Evolutionary conservation across 1,140 invertebrate species (phyloP).

Genomic region (Bombus picipes): DNA sequence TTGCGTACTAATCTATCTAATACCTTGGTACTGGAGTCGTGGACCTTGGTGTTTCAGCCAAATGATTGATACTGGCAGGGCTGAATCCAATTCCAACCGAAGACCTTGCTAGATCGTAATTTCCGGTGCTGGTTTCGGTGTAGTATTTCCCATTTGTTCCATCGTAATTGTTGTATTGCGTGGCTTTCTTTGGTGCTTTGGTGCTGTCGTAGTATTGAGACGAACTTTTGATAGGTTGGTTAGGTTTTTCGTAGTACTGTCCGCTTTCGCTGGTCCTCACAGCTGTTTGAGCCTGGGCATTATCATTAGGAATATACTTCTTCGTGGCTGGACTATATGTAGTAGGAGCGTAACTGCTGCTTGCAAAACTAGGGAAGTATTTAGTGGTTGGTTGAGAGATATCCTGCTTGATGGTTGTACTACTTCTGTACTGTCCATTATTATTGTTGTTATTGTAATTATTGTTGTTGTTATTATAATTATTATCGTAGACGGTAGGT

Average conservation of each 20-base stretch:
- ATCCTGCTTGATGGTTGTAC: slow-evolving; percentile 70
- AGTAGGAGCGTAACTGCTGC: slow-evolving; percentile 81
- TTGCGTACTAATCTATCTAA: background rate
- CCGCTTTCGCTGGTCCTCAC: slow-evolving; percentile 54
- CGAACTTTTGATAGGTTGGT: slow-evolving; percentile 65
- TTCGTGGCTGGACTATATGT: slow-evolving; percentile 80
- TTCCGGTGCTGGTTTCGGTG: slow-evolving; percentile 73
- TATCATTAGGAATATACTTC: slow-evolving; percentile 66
- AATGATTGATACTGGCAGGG: slow-evolving; percentile 79
- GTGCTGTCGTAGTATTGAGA: slow-evolving; percentile 75
- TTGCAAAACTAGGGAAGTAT: slow-evolving; percentile 80
- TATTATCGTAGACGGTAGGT: slow-evolving; percentile 69
- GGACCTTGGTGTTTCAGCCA: slow-evolving; percentile 78
- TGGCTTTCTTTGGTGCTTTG: slow-evolving; percentile 75
- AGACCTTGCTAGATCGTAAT: slow-evolving; percentile 74
- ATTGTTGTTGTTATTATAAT: slow-evolving; percentile 70
- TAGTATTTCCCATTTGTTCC: slow-evolving; percentile 74
- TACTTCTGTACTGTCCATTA: slow-evolving; percentile 77
- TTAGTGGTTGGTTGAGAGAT: slow-evolving; percentile 67
- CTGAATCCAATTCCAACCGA: slow-evolving; percentile 79
- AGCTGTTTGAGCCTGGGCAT: slow-evolving; percentile 37
- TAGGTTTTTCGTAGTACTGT: slow-evolving; percentile 71
- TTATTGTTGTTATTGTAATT: slow-evolving; percentile 65
- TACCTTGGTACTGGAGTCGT: slow-evolving; percentile 79
- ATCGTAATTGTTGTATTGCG: slow-evolving; percentile 76